A percentile compares a stretch with the other conserved stretches of the same genome.
Evolutionary conservation across 1,140 invertebrate genomes (phyloP).

Genomic region (Leptonema lineaticorne): DNA sequence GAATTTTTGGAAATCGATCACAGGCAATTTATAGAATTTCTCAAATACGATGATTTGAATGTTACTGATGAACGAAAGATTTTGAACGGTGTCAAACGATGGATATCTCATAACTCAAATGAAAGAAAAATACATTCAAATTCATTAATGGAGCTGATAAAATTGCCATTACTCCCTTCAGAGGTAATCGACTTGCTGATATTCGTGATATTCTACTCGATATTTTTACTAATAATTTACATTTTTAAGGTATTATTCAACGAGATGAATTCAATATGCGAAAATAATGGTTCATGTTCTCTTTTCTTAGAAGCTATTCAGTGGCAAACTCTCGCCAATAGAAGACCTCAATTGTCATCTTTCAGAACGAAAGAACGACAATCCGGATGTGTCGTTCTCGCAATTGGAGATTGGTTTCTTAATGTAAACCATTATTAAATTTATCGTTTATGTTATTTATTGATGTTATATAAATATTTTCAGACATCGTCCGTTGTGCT

Average conservation of each 20-base stretch:
- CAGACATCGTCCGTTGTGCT: background rate
- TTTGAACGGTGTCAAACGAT: background rate
- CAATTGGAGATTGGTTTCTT: background rate
- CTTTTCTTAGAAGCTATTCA: background rate
- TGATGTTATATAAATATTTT: background rate
- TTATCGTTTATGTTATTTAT: background rate
- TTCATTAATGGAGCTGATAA: background rate
- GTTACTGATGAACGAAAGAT: background rate
- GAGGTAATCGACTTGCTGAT: background rate
- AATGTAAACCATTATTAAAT: background rate
- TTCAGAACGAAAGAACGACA: background rate
- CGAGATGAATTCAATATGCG: background rate
- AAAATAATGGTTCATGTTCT: background rate
- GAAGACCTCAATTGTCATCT: background rate
- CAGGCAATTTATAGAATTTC: background rate
- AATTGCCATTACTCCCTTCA: background rate
- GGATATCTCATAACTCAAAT: background rate
- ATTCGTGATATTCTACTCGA: background rate
- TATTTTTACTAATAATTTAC: background rate
- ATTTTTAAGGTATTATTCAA: background rate
- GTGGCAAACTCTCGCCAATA: background rate
- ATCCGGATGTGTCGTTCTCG: background rate
- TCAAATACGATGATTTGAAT: background rate
- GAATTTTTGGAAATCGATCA: background rate
- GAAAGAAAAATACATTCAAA: background rate